Percentiles rank a stretch among this genome's conserved stretches.
Conservation (phyloP, 2,113 vertebrate species). For the Saguinus midas region DNA sequence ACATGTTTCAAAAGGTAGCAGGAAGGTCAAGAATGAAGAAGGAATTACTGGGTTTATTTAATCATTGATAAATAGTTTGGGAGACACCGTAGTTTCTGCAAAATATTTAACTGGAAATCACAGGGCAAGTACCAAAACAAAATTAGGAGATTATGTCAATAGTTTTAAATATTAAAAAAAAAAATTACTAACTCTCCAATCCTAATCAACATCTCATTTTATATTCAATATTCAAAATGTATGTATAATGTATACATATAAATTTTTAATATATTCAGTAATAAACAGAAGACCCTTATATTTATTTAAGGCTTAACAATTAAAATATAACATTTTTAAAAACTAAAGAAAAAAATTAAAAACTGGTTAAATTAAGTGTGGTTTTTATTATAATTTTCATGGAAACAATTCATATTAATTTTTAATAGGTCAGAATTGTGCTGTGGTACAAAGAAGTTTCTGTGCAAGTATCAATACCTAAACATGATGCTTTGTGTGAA, state of each 20-base stretch:
- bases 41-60: not conserved
- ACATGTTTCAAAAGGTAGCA: not conserved
- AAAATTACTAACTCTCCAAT: not conserved
- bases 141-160: not conserved
- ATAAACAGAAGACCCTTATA: not conserved
- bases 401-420: not conserved
- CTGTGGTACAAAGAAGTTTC: conserved; percentile 11
- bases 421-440: conserved; percentile 19
- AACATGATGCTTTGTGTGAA: conserved; percentile 16
- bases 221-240: not conserved
- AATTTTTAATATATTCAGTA: not conserved
- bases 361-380: conserved; percentile 19
- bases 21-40: not conserved
- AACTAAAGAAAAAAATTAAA: conserved; percentile 37
- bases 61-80: not conserved
- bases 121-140: not conserved
- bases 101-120: not conserved
- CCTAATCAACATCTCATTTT: not conserved
- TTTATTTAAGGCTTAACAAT: not conserved
- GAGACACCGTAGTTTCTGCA: not conserved
- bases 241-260: not conserved
- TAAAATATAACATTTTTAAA: not conserved
- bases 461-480: conserved; percentile 38
- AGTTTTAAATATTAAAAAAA: not conserved
- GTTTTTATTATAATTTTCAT: conserved; percentile 36